These are phyloP conservation scores for Trimorus sp. DNA, from an alignment of 2,888 invertebrate species.

Conservation along the genomic window DNA sequence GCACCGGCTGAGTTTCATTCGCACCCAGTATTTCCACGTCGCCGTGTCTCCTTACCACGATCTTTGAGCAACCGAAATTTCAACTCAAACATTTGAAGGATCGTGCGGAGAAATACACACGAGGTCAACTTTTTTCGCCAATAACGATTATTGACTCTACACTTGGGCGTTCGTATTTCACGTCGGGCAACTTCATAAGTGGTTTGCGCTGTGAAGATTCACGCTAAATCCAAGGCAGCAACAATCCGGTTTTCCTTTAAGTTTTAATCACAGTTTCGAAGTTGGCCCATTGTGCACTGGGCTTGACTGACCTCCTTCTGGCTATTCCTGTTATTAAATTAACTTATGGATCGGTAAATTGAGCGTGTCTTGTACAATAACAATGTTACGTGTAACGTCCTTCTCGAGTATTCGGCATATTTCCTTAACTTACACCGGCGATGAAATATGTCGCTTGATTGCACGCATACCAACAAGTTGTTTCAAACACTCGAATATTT, in stretches of 20 bases:
- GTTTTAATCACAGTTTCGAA: conserved; percentile 64
- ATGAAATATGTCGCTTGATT: conserved; percentile 6
- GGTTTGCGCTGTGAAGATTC: conserved; percentile 58
- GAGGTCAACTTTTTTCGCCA: conserved; percentile 37
- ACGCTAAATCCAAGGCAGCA: conserved; percentile 55
- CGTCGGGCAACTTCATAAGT: conserved; percentile 61
- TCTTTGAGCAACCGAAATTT: conserved; percentile 20
- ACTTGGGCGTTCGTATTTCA: conserved; percentile 53
- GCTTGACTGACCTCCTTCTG: conserved; percentile 66
- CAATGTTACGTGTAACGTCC: conserved; percentile 36
- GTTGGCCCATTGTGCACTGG: conserved; percentile 61
- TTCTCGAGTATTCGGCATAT: conserved; percentile 22
- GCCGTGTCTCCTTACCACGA: neutral
- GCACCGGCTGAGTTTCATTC: neutral
- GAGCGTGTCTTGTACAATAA: conserved; percentile 33
- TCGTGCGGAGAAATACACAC: conserved; percentile 24
- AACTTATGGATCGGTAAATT: conserved; percentile 57
- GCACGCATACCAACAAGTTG: neutral
- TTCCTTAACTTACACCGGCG: conserved; percentile 9
- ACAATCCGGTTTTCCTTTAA: conserved; percentile 70
- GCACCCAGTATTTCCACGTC: neutral
- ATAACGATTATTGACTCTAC: conserved; percentile 52
- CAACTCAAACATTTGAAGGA: conserved; percentile 35
- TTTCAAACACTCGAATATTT: neutral
- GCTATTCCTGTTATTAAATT: conserved; percentile 67